Evolutionary conservation across 1,140 invertebrate genomes (phyloP), one percentile per base, ranked within the genome.

Genomic region (Cephus cinctus): DNA sequence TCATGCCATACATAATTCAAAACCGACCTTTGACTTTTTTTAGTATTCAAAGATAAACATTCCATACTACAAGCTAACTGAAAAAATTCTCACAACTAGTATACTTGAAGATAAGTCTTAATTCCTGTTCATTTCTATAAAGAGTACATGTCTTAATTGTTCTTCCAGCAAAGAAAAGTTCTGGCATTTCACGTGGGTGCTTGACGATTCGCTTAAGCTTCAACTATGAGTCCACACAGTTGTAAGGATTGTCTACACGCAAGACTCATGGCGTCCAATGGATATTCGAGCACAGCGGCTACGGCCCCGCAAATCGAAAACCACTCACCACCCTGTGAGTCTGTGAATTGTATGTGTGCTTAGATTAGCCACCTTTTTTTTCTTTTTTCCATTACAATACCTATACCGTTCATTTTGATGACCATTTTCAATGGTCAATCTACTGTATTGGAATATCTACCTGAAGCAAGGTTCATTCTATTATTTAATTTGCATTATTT

Each of bases 291-390:
- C 41, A 30, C 54, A 25, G 56, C 58, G 32, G 44, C 58, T 32
- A 49, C 56, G 46, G 42, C 61, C 32, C 67, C 63, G 48, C 65
- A 74, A 50, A 52, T 61, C 25, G 69, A 67, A 41, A 71, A 58
- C 52, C 63, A 71, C 65, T 74, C 72, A 69, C 69, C 72, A 69
- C 75, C 75, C 56, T 77, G 75, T 77, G 73, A 75, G 75, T 76
- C 62, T 38, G 54, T 71, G 47, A 69, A 75, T 57, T 76, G 75
- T 77, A 77, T 76, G 75, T 76, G 69, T 72, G 75, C 65, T 61
- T 71, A 63, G 61, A 69, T 65, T 73, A 68, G 64, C 59, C 50
- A 67, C 44, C 59, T 65, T 69, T 22, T 43, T 14, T 62, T 64
- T 60, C 59, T 63, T 65, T 50, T 62, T 43, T 47, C 50, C n/a